phyloP scores from a whole-genome alignment of 2,113 vertebrate genomes.

The Heterotis niloticus region DNA sequence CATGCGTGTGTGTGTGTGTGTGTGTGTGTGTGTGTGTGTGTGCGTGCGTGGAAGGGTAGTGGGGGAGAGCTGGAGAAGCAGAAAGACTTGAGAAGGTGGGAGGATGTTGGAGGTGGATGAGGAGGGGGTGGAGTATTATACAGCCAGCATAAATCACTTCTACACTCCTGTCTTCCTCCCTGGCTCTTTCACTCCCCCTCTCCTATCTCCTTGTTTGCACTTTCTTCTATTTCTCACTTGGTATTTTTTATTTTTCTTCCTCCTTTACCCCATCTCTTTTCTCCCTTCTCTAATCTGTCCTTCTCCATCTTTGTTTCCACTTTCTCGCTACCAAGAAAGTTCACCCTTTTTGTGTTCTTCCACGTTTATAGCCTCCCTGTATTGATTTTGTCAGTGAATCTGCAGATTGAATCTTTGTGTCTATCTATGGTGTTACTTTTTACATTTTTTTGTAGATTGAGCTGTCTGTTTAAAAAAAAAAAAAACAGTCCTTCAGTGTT shows the following conservation, averaged over 20 bases:
- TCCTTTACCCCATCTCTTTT: slow-evolving; percentile 39
- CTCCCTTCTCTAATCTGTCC: neutral
- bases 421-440: neutral
- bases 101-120: neutral
- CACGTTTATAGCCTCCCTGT: neutral
- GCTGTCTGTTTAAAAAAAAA: neutral
- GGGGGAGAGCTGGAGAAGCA: neutral
- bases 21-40: slow-evolving; percentile 28
- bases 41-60: no score
- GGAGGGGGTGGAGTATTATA: slow-evolving; percentile 48
- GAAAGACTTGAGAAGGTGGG: neutral
- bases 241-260: slow-evolving; percentile 47
- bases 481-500: no score
- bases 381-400: neutral
- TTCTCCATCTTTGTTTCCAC: slow-evolving; percentile 25
- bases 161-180: slow-evolving; percentile 35
- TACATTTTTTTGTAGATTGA: neutral
- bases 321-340: slow-evolving; percentile 31
- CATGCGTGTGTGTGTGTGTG: no score
- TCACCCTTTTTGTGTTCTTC: slow-evolving; percentile 16
- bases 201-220: slow-evolving; percentile 25
- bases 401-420: neutral
- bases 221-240: slow-evolving; percentile 35
- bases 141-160: slow-evolving; percentile 58
- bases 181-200: neutral